These are phyloP conservation scores for Ceratoteleas bidentatus DNA, from an alignment of 1,140 invertebrate genomes.

Conservation along the genomic window DNA sequence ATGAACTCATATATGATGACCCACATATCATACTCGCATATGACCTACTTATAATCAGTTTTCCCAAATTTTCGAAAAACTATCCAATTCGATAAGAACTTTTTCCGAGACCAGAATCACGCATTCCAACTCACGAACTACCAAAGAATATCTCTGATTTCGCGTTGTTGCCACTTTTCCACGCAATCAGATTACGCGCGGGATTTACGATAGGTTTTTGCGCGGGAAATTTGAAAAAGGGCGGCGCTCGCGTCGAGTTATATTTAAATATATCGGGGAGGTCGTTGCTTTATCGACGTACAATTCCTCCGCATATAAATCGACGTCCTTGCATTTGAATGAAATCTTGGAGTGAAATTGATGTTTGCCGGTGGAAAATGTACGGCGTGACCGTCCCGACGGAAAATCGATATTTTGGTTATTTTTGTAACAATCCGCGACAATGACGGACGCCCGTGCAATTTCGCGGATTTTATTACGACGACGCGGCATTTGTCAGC, in stretches of 20 bases:
- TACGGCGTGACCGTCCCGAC: constrained; percentile 26
- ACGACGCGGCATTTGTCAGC: not conserved
- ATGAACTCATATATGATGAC: too few species aligned
- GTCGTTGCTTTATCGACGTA: constrained; percentile 41
- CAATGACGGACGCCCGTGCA: constrained; percentile 16
- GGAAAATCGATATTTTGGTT: constrained; percentile 41
- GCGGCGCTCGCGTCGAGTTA: not conserved
- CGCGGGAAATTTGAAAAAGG: too few species aligned
- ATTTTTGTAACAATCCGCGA: constrained; percentile 44
- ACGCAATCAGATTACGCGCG: too few species aligned
- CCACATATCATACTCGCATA: too few species aligned
- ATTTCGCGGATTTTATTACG: constrained; percentile 1
- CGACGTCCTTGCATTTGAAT: constrained; percentile 41
- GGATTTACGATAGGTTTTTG: too few species aligned
- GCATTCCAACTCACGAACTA: too few species aligned
- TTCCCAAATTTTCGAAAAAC: too few species aligned
- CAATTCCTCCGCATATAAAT: constrained; percentile 33
- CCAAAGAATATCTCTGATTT: too few species aligned
- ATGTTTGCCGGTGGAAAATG: constrained; percentile 41
- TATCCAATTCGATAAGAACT: too few species aligned
- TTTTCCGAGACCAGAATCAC: too few species aligned
- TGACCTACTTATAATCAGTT: too few species aligned
- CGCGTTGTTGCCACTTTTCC: too few species aligned
- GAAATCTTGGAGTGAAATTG: constrained; percentile 46
- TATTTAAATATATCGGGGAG: constrained; percentile 15